Evolutionary conservation across 2,888 invertebrate species (phyloP).

Genomic region (Ormyrus thymus): DNA sequence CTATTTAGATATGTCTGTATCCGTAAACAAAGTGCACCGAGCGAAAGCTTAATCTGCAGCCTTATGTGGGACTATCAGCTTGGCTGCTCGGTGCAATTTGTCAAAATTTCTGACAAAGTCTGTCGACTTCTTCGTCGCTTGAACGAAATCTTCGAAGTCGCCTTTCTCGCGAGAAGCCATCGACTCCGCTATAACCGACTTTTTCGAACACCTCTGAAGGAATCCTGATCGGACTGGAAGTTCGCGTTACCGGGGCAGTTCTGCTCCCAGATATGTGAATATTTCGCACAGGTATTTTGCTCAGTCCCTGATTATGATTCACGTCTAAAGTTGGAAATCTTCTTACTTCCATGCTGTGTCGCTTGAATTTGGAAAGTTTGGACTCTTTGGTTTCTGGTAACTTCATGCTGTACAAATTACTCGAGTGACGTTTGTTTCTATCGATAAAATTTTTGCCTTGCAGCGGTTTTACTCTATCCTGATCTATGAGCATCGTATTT

Average conservation of each 20-base stretch:
- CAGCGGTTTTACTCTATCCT: constrained; percentile 61
- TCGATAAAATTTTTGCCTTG: constrained; percentile 64
- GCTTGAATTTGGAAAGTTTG: constrained; percentile 65
- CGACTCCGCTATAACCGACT: constrained; percentile 13
- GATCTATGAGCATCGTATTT: constrained; percentile 61
- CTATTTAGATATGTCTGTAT: constrained; percentile 36
- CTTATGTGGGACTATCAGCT: constrained; percentile 6
- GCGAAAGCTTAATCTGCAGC: constrained; percentile 1
- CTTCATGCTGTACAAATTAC: constrained; percentile 61
- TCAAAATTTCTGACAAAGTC: constrained; percentile 65
- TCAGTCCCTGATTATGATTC: constrained; percentile 72
- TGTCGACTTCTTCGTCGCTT: constrained; percentile 71
- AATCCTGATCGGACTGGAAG: constrained; percentile 69
- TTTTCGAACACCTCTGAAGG: constrained; percentile 63
- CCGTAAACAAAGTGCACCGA: constrained; percentile 15
- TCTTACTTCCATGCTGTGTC: constrained; percentile 69
- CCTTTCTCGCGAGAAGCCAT: constrained; percentile 57
- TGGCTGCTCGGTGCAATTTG: not conserved
- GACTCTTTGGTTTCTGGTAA: constrained; percentile 65
- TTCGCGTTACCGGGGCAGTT: constrained; percentile 71
- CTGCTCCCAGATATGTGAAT: constrained; percentile 68
- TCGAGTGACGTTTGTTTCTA: constrained; percentile 68
- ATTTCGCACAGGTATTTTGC: constrained; percentile 71
- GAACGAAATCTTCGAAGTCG: constrained; percentile 67
- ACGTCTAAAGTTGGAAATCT: constrained; percentile 68